These are phyloP conservation scores for Stegostoma tigrinum DNA, from an alignment of 2,113 vertebrate genomes.

Conservation along the genomic window DNA sequence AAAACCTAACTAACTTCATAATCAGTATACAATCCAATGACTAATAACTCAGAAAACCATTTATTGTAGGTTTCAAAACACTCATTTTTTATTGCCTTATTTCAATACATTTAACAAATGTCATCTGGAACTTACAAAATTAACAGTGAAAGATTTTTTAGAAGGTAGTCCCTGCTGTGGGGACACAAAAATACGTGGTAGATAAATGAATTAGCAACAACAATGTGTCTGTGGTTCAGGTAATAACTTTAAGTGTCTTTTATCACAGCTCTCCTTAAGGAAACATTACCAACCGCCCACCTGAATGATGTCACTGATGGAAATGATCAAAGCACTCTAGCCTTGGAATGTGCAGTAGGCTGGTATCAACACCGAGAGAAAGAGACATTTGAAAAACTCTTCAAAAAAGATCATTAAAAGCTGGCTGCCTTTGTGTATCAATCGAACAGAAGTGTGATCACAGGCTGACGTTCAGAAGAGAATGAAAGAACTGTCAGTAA, in stretches of 20 bases:
- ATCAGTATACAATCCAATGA: not conserved
- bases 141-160: not conserved
- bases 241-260: conserved; percentile 2
- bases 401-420: conserved; percentile 14
- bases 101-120: not conserved
- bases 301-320: not conserved
- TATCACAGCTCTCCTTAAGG: conserved; percentile 1
- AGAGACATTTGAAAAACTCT: not conserved
- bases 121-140: not conserved
- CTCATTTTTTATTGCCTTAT: not conserved
- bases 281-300: conserved; percentile 10
- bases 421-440: conserved; percentile 2
- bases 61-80: not conserved
- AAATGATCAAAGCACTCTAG: conserved; percentile 6
- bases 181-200: not conserved
- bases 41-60: not conserved
- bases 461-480: not conserved
- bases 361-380: not conserved
- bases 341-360: not conserved
- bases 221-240: not conserved
- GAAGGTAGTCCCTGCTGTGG: not conserved
- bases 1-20: not conserved
- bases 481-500: not conserved
- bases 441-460: conserved; percentile 18
- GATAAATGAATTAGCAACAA: not conserved